phyloP scores from a whole-genome alignment of 1,140 invertebrate species.

The Macrobrachium nipponense region DNA sequence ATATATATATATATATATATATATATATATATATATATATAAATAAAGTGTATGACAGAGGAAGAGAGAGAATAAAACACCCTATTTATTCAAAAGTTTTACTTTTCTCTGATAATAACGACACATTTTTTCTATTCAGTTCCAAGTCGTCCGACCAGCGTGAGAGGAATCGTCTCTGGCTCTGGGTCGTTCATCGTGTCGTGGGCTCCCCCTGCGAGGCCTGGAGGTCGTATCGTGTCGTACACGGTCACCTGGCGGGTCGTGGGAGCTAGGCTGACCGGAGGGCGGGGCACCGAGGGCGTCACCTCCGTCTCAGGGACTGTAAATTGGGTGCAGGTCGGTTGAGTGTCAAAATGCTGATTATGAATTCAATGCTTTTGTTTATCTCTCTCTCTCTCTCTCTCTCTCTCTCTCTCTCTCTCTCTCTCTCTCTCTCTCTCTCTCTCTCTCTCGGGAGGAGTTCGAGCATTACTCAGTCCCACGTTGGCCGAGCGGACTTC shows the following conservation, averaged over 20 bases:
- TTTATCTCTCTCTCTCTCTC: not conserved
- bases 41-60: no score
- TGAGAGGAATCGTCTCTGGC: conserved; percentile 69
- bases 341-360: not conserved
- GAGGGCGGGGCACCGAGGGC: conserved; percentile 50
- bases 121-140: conserved; percentile 65
- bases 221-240: conserved; percentile 70
- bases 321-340: conserved; percentile 59
- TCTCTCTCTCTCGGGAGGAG: no score
- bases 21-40: no score
- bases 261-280: conserved; percentile 68
- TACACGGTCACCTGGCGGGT: conserved; percentile 78
- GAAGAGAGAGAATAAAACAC: no score
- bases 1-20: no score
- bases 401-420: not conserved
- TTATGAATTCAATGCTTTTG: no score
- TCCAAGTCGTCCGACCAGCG: conserved; percentile 69
- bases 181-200: conserved; percentile 69
- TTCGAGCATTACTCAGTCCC: no score
- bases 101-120: not conserved
- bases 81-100: not conserved
- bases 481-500: no score
- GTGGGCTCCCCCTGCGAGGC: conserved; percentile 70
- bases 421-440: not conserved
- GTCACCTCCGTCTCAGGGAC: conserved; percentile 54